Evolutionary conservation across 1,140 invertebrate species (phyloP).

Genomic region (Panagrolaimus sp.): DNA sequence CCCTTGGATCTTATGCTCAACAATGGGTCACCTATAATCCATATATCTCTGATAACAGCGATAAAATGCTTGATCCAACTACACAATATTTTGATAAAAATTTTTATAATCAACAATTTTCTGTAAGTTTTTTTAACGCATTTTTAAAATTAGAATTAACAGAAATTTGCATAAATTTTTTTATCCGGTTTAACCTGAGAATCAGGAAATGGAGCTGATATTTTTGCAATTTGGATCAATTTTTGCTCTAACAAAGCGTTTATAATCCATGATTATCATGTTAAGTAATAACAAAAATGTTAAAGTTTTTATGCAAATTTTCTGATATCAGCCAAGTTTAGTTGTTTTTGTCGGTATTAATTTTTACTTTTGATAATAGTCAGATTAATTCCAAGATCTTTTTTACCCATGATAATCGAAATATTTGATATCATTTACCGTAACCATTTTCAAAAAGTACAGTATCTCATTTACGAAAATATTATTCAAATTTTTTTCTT

Average conservation of each 20-base stretch:
- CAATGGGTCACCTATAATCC: background rate
- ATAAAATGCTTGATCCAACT: conserved; percentile 9
- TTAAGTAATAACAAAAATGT: background rate
- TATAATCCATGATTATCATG: too few relatives aligned
- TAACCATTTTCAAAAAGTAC: too few relatives aligned
- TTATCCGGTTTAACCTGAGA: background rate
- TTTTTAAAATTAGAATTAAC: background rate
- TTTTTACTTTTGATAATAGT: too few relatives aligned
- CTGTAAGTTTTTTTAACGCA: background rate
- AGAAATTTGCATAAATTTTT: background rate
- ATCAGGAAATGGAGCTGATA: conserved; percentile 4
- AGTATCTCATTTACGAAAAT: too few relatives aligned
- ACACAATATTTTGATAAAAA: background rate
- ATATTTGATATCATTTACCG: too few relatives aligned
- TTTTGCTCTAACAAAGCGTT: too few relatives aligned
- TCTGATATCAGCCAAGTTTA: too few relatives aligned
- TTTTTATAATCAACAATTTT: conserved; percentile 11
- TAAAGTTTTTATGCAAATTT: background rate
- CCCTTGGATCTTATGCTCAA: background rate
- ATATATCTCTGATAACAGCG: background rate
- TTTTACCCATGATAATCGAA: too few relatives aligned
- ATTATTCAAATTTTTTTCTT: background rate
- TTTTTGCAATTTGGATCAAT: too few relatives aligned
- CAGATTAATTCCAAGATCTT: too few relatives aligned
- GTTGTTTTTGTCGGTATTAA: too few relatives aligned